phyloP scores from a whole-genome alignment of 1,140 invertebrate genomes.

The Cyrtorhinus lividipennis region DNA sequence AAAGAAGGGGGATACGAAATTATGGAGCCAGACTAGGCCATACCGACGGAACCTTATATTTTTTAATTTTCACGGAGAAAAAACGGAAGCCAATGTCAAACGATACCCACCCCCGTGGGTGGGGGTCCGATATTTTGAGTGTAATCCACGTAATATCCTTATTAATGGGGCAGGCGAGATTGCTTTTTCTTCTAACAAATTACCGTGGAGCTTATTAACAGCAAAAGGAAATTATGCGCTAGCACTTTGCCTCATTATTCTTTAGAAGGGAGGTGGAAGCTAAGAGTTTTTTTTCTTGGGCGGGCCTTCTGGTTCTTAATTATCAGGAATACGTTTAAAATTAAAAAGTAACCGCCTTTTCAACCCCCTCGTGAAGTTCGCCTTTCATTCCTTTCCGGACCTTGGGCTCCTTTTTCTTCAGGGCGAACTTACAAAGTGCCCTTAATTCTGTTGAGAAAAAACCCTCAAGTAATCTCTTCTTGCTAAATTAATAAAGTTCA shows the following conservation, averaged over 20 bases:
- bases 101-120: constrained; percentile 13
- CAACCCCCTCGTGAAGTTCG: neutral
- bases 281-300: no score
- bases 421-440: constrained; percentile 16
- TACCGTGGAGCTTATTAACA: constrained; percentile 18
- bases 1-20: no score
- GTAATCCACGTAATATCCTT: constrained; percentile 21
- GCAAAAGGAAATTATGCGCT: constrained; percentile 19
- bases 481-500: constrained; percentile 16
- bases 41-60: constrained; percentile 1
- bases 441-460: constrained; percentile 13
- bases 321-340: constrained; percentile 20
- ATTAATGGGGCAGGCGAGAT: constrained; percentile 17
- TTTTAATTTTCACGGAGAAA: constrained; percentile 19
- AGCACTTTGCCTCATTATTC: constrained; percentile 20
- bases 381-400: neutral
- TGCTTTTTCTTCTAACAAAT: constrained; percentile 18
- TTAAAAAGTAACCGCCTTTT: constrained; percentile 18
- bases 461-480: constrained; percentile 4
- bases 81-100: constrained; percentile 18
- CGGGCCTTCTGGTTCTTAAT: constrained; percentile 13
- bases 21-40: neutral
- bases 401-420: no score
- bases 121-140: constrained; percentile 6
- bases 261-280: constrained; percentile 6